Conservation (phyloP, 2,113 vertebrate species). For the Cyanocitta stelleri region DNA sequence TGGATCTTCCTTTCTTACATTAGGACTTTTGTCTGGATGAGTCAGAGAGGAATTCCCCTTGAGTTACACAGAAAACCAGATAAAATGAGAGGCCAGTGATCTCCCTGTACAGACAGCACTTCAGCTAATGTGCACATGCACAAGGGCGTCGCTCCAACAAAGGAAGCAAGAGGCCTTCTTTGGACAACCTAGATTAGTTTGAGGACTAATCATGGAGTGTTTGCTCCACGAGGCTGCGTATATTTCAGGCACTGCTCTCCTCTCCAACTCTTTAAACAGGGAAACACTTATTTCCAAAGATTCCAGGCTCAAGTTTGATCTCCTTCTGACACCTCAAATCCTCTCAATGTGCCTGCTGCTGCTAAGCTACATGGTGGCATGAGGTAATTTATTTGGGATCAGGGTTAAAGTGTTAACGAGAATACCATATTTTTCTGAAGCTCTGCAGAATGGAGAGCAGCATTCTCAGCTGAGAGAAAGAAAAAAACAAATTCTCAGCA, state of each 20-base stretch:
- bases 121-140: neutral
- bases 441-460: neutral
- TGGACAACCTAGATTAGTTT: neutral
- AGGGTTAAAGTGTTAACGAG: constrained; percentile 37
- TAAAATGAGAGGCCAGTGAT: neutral
- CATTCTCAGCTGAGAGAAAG: constrained; percentile 37
- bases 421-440: constrained; percentile 18
- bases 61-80: neutral
- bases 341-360: neutral
- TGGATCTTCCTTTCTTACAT: neutral
- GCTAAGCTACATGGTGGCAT: neutral
- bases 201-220: neutral
- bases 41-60: neutral
- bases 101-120: neutral
- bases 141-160: neutral
- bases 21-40: neutral
- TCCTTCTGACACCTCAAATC: neutral
- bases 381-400: constrained; percentile 35
- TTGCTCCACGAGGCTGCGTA: neutral
- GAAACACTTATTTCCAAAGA: neutral
- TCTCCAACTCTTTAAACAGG: neutral
- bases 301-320: neutral
- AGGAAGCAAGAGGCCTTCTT: neutral
- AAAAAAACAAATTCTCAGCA: constrained; percentile 1
- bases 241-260: neutral